A percentile compares a stretch with the other conserved stretches of the same genome.
Conservation (phyloP, 2,888 invertebrate species). For the Choreutis nemorana region DNA sequence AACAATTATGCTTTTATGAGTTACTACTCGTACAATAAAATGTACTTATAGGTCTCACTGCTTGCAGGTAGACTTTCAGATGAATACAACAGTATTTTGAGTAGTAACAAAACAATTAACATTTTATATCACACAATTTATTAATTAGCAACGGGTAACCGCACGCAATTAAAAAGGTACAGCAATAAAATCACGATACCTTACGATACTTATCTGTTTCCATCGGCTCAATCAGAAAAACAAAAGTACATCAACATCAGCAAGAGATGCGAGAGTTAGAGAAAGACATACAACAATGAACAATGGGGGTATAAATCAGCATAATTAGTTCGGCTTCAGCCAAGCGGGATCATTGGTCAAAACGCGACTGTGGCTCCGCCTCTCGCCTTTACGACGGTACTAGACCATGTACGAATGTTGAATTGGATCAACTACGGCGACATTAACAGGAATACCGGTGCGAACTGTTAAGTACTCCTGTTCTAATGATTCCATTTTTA, state of each 20-base stretch:
- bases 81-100: no score
- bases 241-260: no score
- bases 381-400: conserved; percentile 42
- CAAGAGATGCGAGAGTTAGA: conserved; percentile 48
- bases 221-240: conserved; percentile 14
- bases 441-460: conserved; percentile 29
- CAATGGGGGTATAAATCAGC: conserved; percentile 94
- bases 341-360: conserved; percentile 73
- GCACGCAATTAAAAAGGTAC: conserved; percentile 1
- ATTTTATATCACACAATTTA: neutral
- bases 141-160: neutral
- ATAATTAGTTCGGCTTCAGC: conserved; percentile 83
- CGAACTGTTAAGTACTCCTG: no score
- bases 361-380: conserved; percentile 65
- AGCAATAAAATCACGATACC: no score
- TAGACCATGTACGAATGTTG: conserved; percentile 44
- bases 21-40: no score
- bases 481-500: no score
- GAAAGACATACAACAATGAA: conserved; percentile 79
- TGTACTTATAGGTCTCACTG: no score
- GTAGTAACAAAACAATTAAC: neutral
- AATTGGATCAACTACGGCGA: conserved; percentile 49
- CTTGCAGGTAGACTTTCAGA: no score
- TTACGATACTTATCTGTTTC: conserved; percentile 1
- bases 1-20: no score